Evolutionary conservation across 2,888 invertebrate genomes (phyloP).

Genomic region (Heliconius ismenius): DNA sequence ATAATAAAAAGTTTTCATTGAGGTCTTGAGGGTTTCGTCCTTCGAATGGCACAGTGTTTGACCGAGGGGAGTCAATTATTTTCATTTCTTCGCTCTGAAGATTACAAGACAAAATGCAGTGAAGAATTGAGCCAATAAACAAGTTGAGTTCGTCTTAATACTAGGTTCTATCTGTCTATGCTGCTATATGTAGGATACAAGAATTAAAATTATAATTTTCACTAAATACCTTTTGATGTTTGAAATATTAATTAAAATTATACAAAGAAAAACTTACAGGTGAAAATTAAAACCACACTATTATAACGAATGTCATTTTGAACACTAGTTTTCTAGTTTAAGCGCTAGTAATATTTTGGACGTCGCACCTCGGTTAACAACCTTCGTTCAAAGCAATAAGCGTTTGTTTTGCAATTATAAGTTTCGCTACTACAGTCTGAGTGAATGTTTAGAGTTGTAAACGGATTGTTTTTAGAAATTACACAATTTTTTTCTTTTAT

Average conservation of each 20-base stretch:
- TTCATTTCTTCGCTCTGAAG: too few relatives aligned
- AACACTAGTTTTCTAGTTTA: background rate
- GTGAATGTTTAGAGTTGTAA: background rate
- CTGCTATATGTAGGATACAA: background rate
- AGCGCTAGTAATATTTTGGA: background rate
- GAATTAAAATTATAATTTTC: too few relatives aligned
- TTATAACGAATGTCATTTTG: background rate
- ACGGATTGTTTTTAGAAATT: background rate
- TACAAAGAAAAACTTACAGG: background rate
- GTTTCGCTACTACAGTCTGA: background rate
- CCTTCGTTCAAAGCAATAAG: background rate
- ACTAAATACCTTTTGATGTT: background rate
- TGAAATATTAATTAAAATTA: background rate
- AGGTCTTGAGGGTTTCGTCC: too few relatives aligned
- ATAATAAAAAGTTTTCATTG: too few relatives aligned
- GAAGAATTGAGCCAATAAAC: too few relatives aligned
- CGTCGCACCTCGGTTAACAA: background rate
- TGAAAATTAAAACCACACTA: background rate
- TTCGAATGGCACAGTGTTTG: too few relatives aligned
- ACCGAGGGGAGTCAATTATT: too few relatives aligned
- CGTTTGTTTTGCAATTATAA: constrained; percentile 14
- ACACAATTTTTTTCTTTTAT: background rate
- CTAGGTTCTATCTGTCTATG: background rate
- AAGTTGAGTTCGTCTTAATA: too few relatives aligned
- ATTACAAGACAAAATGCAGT: too few relatives aligned